These are phyloP conservation scores for Glaucidium brasilianum DNA, from an alignment of 2,113 vertebrate genomes.

Conservation along the genomic window DNA sequence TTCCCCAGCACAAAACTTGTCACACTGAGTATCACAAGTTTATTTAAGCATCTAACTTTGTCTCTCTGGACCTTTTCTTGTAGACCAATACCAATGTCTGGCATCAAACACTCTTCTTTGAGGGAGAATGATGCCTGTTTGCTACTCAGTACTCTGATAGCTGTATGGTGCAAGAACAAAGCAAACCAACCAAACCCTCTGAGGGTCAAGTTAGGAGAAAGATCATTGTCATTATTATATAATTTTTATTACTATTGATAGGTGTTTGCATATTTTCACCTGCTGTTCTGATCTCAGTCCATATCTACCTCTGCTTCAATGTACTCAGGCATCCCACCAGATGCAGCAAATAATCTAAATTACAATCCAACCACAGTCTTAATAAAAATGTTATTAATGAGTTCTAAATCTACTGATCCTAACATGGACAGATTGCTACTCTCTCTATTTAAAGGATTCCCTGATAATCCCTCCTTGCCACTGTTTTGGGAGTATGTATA, in stretches of 20 bases:
- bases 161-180: background rate
- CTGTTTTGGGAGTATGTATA: background rate
- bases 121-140: background rate
- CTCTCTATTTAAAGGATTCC: background rate
- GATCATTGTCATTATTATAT: background rate
- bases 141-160: background rate
- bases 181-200: background rate
- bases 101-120: background rate
- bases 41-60: background rate
- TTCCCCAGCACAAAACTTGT: background rate
- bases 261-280: background rate
- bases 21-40: background rate
- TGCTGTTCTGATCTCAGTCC: background rate
- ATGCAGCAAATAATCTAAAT: background rate
- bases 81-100: background rate
- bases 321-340: background rate
- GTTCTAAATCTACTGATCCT: background rate
- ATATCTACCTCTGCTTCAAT: background rate
- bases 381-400: background rate
- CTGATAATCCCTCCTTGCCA: background rate
- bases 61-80: background rate
- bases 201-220: background rate
- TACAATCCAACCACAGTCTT: background rate
- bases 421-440: background rate
- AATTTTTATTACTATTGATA: background rate